Evolutionary conservation across 2,797 vertebrate genomes (phyloP), one percentile per base, ranked within the genome.

Genomic region (Notoglanidium macrostoma): DNA sequence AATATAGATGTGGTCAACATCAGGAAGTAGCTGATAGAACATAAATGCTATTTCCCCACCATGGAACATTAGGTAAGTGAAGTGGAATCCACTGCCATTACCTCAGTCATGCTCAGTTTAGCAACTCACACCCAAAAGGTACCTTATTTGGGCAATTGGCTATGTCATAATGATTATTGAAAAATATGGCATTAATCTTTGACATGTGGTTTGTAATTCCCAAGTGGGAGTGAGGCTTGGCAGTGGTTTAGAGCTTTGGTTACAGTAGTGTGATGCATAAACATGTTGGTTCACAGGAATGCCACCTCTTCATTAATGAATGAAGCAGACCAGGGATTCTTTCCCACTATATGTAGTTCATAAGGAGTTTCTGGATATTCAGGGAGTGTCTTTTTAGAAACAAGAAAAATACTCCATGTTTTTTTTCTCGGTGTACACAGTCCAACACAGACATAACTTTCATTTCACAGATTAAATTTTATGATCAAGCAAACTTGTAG

Each of bases 21-120:
- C 90, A 94, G 94, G 93, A 95, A 94, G 94, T 93, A 90, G 90
- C 91, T 91, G 91, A 94, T 94, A 95, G 95, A 94, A 94, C 87
- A 79, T 87, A 91, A 91, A 91, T 89, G 85, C 94, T 93, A 92
- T 88, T 93, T 61, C 90, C 88, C 84, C 89, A 89, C 90, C 91
- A 90, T 88, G 89, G 89, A 89, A 91, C 77, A 91, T 95, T 95
- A 94, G 91, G 92, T 94, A 94, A 95, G 89, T 86, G 90, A 84
- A 65, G 90, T 94, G 94, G 94, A 95, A 95, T 95, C 90, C 92
- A 88, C 72, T 85, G 90, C 88, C 92, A 94, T 95, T 95, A 94
- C 94, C 92, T 94, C 93, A 94, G 93, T 87, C 88, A 80, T 54
- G 68, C 74, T 83, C 77, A 86, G 90, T 65, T 87, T 80, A 89